A percentile compares a stretch with the other conserved stretches of the same genome.
phyloP scores from a whole-genome alignment of 2,888 invertebrate species.

The Lathronympha strigana region DNA sequence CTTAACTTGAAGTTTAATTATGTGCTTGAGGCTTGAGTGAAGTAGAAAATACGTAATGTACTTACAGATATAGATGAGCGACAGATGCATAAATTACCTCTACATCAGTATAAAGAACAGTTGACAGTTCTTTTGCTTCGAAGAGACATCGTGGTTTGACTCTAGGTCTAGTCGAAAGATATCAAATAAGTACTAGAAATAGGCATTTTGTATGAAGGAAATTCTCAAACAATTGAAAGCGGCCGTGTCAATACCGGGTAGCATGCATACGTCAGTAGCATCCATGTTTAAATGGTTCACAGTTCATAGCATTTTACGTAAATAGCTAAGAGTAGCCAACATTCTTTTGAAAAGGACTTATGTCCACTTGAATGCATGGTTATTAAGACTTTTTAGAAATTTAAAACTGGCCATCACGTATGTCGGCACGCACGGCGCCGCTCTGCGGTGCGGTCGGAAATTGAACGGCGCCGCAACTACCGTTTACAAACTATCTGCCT shows the following conservation, averaged over 20 bases:
- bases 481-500: slow-evolving; percentile 38
- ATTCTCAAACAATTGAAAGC: background rate
- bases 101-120: no score
- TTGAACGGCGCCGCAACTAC: slow-evolving; percentile 56
- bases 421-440: slow-evolving; percentile 64
- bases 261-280: background rate
- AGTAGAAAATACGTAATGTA: no score
- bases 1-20: background rate
- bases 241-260: no score
- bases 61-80: no score
- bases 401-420: slow-evolving; percentile 4
- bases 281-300: slow-evolving; percentile 4
- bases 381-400: slow-evolving; percentile 5
- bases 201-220: no score
- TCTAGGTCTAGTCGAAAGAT: no score
- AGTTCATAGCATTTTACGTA: slow-evolving; percentile 9
- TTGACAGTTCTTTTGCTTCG: no score
- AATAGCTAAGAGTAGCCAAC: background rate
- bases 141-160: no score
- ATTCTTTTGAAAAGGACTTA: background rate
- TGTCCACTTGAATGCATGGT: background rate
- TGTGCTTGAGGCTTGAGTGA: no score
- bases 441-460: slow-evolving; percentile 67
- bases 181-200: no score
- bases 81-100: no score